These are phyloP conservation scores for Pterois miles DNA, from an alignment of 2,797 vertebrate species.

Conservation along the genomic window DNA sequence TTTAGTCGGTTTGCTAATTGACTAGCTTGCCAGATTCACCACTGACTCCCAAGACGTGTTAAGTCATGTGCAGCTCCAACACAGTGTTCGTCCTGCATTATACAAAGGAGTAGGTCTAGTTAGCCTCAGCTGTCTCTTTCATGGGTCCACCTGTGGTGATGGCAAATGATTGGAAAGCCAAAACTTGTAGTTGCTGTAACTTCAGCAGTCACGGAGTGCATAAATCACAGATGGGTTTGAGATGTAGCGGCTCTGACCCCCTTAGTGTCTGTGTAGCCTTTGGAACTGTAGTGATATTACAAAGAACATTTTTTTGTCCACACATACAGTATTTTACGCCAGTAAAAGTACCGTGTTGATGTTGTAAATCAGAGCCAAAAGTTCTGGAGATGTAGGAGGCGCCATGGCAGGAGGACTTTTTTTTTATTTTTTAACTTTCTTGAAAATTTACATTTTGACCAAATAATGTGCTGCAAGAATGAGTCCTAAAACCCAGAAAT, in stretches of 20 bases:
- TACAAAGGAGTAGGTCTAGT: not conserved
- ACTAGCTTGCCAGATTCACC: not conserved
- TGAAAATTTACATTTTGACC: not conserved
- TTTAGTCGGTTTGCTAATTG: not conserved
- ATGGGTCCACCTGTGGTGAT: not conserved
- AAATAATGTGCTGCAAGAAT: not conserved
- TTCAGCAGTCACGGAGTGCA: not conserved
- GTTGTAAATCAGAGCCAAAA: not conserved
- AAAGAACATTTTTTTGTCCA: not conserved
- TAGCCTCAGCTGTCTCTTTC: not conserved
- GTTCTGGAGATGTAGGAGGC: not conserved
- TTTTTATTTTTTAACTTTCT: no score
- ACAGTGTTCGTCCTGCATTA: not conserved
- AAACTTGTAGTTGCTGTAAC: not conserved
- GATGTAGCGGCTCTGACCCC: not conserved
- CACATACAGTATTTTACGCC: not conserved
- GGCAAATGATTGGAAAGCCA: not conserved
- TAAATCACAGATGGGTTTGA: not conserved
- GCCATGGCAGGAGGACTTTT: not conserved
- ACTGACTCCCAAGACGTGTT: not conserved
- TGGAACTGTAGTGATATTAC: not conserved
- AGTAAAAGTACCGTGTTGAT: not conserved
- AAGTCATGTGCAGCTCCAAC: not conserved
- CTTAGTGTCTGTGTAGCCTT: not conserved
- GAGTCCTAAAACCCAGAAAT: no score